A percentile compares a stretch with the other conserved stretches of the same genome.
phyloP scores from a whole-genome alignment of 2,797 vertebrate genomes.

The Acipenser ruthenus region DNA sequence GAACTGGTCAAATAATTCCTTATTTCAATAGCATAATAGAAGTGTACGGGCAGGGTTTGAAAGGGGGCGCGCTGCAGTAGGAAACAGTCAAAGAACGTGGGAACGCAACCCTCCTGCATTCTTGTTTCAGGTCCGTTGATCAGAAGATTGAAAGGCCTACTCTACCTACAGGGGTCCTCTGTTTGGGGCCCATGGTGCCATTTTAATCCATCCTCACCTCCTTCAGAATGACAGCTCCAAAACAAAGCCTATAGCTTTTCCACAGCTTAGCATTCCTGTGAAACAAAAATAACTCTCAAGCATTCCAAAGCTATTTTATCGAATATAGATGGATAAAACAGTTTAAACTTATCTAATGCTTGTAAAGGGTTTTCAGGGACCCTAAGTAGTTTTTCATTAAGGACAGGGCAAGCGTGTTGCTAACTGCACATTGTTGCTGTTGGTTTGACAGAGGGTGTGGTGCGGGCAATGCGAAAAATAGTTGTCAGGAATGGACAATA shows the following conservation, averaged over 20 bases:
- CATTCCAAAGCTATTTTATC: constrained; percentile 51
- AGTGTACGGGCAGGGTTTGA: constrained; percentile 51
- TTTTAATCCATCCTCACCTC: constrained; percentile 71
- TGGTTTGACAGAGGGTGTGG: no score
- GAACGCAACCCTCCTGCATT: constrained; percentile 68
- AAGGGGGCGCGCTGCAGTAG: constrained; percentile 59
- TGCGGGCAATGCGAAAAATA: no score
- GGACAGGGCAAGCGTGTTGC: neutral
- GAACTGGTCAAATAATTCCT: constrained; percentile 57
- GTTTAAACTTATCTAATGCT: constrained; percentile 42
- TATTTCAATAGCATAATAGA: constrained; percentile 52
- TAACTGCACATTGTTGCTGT: neutral
- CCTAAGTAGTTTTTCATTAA: constrained; percentile 18
- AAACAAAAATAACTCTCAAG: constrained; percentile 47
- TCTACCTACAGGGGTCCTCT: constrained; percentile 66
- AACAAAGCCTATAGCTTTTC: constrained; percentile 63
- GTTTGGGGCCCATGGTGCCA: constrained; percentile 66
- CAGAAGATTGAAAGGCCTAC: constrained; percentile 68
- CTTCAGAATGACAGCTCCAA: constrained; percentile 62
- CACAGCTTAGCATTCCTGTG: constrained; percentile 60
- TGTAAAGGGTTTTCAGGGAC: constrained; percentile 26
- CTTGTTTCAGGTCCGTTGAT: constrained; percentile 77
- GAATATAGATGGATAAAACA: constrained; percentile 42
- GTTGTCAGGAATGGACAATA: no score
- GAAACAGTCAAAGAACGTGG: constrained; percentile 71